phyloP scores from a whole-genome alignment of 2,888 invertebrate genomes.

The Allacma fusca region DNA sequence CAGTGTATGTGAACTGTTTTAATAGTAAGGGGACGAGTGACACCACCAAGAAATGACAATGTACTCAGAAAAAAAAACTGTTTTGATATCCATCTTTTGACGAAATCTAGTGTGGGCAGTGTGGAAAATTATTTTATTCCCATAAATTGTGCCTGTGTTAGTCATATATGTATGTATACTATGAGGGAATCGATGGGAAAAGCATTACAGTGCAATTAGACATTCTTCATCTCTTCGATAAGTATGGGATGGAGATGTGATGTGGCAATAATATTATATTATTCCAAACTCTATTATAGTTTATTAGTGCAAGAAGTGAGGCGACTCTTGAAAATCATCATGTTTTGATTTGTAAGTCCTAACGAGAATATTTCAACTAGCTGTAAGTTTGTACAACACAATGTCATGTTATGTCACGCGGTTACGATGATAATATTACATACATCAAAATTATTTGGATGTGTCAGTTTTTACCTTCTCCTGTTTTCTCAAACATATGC shows the following conservation, averaged over 20 bases:
- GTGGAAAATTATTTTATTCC: neutral
- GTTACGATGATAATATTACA: neutral
- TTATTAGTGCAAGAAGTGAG: neutral
- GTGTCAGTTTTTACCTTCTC: neutral
- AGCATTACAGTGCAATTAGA: constrained; percentile 1
- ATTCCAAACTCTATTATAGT: constrained; percentile 2
- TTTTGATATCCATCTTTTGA: neutral
- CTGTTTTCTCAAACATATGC: neutral
- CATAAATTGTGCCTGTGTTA: neutral
- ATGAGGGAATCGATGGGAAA: neutral
- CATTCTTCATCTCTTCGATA: neutral
- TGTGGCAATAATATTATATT: neutral
- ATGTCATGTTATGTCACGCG: neutral
- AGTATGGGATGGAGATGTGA: neutral
- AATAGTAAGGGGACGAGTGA: neutral
- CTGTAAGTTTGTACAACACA: neutral
- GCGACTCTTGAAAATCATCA: neutral
- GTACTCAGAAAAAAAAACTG: neutral
- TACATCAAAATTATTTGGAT: neutral
- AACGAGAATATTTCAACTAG: too few species aligned
- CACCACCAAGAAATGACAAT: neutral
- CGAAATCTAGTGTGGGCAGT: neutral
- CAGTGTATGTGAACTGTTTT: neutral
- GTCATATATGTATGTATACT: neutral
- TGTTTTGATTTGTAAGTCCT: neutral